phyloP scores from a whole-genome alignment of 2,113 vertebrate genomes.

The Tamias sibiricus region DNA sequence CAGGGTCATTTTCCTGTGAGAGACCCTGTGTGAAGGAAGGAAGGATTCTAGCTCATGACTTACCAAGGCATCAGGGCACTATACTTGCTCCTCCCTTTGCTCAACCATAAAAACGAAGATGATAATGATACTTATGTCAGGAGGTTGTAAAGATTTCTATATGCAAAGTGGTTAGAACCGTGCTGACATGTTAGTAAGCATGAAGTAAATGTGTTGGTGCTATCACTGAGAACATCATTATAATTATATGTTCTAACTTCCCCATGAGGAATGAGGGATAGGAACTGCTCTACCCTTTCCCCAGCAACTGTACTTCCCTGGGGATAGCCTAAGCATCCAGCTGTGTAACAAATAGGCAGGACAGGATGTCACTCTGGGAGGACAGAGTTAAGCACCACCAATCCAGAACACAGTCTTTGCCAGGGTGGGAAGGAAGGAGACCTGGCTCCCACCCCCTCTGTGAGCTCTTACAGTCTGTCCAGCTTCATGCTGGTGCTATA shows the following conservation, averaged over 20 bases:
- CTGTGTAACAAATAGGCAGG: background rate
- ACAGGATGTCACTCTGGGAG: background rate
- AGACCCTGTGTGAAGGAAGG: background rate
- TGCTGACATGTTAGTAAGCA: background rate
- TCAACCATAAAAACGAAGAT: background rate
- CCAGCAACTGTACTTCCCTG: background rate
- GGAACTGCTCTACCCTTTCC: too few relatives aligned
- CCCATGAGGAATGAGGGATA: background rate
- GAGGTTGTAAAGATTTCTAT: background rate
- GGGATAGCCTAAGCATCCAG: background rate
- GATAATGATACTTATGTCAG: background rate
- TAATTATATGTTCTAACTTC: background rate
- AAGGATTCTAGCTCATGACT: background rate
- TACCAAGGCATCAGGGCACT: background rate
- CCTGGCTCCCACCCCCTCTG: fast-evolving
- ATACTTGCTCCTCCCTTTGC: background rate
- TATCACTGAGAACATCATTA: background rate
- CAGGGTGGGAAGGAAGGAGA: background rate
- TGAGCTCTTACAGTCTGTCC: background rate
- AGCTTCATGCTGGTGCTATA: background rate
- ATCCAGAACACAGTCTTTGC: background rate
- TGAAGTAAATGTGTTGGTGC: background rate
- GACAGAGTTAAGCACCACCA: background rate
- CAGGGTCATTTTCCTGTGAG: background rate
- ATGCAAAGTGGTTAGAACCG: background rate